Percentiles rank a stretch among this genome's conserved stretches.
These are phyloP conservation scores for Catharus bicknelli DNA, from an alignment of 2,113 vertebrate genomes.

Conservation along the genomic window DNA sequence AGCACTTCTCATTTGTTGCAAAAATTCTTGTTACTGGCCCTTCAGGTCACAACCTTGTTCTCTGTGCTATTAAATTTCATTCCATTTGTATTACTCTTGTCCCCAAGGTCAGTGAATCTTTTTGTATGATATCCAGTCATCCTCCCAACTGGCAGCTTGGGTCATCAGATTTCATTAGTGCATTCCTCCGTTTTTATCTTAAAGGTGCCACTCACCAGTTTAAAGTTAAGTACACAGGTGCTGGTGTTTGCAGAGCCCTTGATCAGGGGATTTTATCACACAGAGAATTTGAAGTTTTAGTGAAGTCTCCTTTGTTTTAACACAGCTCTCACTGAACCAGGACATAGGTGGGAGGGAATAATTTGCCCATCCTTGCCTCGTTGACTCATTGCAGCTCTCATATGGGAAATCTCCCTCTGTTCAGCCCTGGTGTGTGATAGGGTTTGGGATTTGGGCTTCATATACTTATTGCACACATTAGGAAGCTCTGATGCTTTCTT, in stretches of 20 bases:
- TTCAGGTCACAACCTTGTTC: conserved; percentile 36
- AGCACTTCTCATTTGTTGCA: conserved; percentile 26
- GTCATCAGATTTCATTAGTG: conserved; percentile 41
- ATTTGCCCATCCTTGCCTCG: background rate
- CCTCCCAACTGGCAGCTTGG: background rate
- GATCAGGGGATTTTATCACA: background rate
- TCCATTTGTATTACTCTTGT: conserved; percentile 29
- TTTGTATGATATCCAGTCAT: background rate
- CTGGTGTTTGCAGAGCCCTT: background rate
- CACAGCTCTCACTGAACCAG: background rate
- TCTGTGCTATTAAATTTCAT: conserved; percentile 49
- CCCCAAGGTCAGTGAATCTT: conserved; percentile 28
- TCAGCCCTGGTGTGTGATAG: background rate
- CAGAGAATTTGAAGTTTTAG: background rate
- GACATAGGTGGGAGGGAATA: background rate
- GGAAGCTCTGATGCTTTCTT: background rate
- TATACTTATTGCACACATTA: background rate
- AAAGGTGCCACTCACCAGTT: conserved; percentile 11
- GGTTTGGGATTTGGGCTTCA: background rate
- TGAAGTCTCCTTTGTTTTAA: background rate
- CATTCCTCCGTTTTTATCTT: conserved; percentile 21
- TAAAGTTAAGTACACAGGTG: background rate
- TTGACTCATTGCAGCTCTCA: background rate
- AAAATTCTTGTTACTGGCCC: conserved; percentile 22
- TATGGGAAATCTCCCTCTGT: background rate